A percentile compares a stretch with the other conserved stretches of the same genome.
Evolutionary conservation across 2,113 vertebrate species (phyloP).

Genomic region (Charina bottae): DNA sequence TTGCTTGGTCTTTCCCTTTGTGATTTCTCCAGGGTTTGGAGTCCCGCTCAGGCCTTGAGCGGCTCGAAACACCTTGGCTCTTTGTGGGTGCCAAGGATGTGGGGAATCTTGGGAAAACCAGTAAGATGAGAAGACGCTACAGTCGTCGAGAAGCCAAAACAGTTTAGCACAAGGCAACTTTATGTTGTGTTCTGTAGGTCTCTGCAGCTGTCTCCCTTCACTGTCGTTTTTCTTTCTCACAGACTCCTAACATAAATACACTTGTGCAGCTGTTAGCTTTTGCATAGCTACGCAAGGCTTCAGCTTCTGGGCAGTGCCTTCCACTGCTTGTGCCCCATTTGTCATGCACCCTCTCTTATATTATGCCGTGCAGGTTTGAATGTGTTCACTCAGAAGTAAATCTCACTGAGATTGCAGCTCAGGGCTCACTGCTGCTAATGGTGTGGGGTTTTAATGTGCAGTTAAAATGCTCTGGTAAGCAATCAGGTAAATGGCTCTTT

Average conservation of each 20-base stretch:
- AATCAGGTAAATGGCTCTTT: background rate
- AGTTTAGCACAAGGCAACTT: background rate
- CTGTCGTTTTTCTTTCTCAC: background rate
- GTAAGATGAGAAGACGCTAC: background rate
- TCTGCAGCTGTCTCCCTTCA: background rate
- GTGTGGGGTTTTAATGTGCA: background rate
- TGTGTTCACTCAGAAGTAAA: background rate
- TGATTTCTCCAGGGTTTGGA: background rate
- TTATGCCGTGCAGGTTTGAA: background rate
- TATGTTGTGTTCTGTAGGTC: background rate
- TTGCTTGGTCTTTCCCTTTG: background rate
- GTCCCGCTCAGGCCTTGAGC: background rate
- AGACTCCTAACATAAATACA: background rate
- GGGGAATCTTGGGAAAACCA: background rate
- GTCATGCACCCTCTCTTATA: background rate
- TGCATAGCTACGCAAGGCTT: background rate
- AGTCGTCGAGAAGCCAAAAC: background rate
- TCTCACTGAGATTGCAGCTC: background rate
- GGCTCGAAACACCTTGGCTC: background rate
- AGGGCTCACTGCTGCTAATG: background rate
- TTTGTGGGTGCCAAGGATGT: background rate
- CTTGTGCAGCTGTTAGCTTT: constrained; percentile 1
- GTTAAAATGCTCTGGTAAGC: background rate
- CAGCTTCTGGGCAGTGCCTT: background rate
- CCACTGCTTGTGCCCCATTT: background rate